These are phyloP conservation scores for Icerya purchasi DNA, from an alignment of 2,888 invertebrate species.

Conservation along the genomic window DNA sequence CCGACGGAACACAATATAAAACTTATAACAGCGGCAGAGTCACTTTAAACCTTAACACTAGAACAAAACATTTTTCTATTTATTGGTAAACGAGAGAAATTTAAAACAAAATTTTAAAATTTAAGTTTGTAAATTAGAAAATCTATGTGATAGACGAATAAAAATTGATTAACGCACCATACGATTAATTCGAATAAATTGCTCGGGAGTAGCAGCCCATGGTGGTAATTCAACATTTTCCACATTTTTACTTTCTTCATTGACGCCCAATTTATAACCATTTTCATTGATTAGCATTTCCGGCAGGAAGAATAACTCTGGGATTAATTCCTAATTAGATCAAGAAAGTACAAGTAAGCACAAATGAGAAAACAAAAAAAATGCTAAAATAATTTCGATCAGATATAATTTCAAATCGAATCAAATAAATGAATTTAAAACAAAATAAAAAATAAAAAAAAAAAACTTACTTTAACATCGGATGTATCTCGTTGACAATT, in stretches of 20 bases:
- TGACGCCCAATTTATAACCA: constrained; percentile 63
- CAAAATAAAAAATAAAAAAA: background rate
- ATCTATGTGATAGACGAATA: no score
- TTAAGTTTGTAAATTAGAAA: no score
- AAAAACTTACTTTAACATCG: constrained; percentile 64
- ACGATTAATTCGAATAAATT: constrained; percentile 90
- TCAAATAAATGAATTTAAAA: background rate
- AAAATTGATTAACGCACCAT: constrained; percentile 42
- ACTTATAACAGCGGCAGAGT: no score
- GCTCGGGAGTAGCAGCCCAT: constrained; percentile 93
- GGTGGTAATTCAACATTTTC: constrained; percentile 82
- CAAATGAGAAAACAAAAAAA: constrained; percentile 16
- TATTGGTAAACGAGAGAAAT: constrained; percentile 5
- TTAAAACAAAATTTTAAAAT: no score
- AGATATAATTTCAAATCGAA: background rate
- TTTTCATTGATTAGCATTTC: constrained; percentile 92
- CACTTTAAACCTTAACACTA: no score
- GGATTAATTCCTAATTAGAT: constrained; percentile 91
- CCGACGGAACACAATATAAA: no score
- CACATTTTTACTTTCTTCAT: constrained; percentile 55
- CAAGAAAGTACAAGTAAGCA: constrained; percentile 4
- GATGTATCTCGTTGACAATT: constrained; percentile 97
- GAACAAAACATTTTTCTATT: constrained; percentile 4
- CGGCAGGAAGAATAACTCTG: constrained; percentile 95
- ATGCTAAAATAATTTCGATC: background rate